These are phyloP conservation scores for Malurus splendens DNA, from an alignment of 2,797 vertebrate genomes.

Conservation along the genomic window DNA sequence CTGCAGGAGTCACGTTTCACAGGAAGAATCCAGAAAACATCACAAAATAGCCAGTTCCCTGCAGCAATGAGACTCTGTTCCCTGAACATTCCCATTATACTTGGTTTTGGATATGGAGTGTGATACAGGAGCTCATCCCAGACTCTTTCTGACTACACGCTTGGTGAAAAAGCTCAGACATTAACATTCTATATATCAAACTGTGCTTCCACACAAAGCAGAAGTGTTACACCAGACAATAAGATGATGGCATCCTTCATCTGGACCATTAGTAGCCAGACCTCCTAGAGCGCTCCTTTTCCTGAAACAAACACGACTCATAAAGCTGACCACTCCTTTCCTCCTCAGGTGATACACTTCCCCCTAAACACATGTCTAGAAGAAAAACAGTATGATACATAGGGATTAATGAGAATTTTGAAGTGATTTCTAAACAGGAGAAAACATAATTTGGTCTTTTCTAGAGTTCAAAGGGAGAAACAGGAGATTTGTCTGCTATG, in stretches of 20 bases:
- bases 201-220: background rate
- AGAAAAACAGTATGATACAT: background rate
- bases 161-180: background rate
- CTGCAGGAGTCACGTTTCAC: background rate
- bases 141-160: background rate
- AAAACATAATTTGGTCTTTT: background rate
- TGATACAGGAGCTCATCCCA: background rate
- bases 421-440: background rate
- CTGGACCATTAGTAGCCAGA: background rate
- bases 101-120: rapidly evolving
- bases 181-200: background rate
- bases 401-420: background rate
- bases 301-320: background rate
- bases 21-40: background rate
- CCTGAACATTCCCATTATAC: background rate
- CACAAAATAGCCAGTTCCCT: background rate
- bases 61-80: background rate
- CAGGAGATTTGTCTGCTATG: background rate
- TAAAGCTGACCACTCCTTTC: background rate
- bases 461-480: background rate
- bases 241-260: background rate
- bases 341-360: background rate
- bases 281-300: background rate
- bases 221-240: background rate
- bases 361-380: background rate